phyloP scores from a whole-genome alignment of 2,113 vertebrate species.

The Rhea pennata region DNA sequence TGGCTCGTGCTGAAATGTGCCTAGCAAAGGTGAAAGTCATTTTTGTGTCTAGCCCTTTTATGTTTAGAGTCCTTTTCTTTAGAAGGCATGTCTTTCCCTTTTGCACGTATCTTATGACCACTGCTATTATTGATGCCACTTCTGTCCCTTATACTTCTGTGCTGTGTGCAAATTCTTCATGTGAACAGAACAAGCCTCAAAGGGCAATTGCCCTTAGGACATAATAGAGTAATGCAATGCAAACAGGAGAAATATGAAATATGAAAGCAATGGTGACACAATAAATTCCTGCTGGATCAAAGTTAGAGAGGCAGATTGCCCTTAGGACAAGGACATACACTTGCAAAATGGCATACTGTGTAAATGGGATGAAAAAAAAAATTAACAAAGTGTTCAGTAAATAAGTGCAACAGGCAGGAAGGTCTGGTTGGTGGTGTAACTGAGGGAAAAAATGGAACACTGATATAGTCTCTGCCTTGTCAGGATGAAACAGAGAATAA shows the following conservation, averaged over 20 bases:
- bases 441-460: background rate
- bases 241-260: background rate
- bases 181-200: background rate
- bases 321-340: background rate
- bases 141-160: background rate
- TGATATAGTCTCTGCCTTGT: background rate
- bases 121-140: background rate
- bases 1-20: background rate
- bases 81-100: background rate
- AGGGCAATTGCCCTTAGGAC: background rate
- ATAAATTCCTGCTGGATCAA: background rate
- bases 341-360: background rate
- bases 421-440: background rate
- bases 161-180: background rate
- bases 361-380: background rate
- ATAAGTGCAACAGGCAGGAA: background rate
- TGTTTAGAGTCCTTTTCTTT: background rate
- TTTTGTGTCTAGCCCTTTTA: background rate
- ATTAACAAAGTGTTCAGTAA: background rate
- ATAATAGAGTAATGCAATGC: background rate
- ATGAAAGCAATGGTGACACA: background rate
- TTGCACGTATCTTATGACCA: background rate
- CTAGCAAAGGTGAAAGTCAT: background rate
- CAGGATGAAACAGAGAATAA: background rate
- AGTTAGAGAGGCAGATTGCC: background rate